Evolutionary conservation across 1,140 invertebrate genomes (phyloP), one percentile per base, ranked within the genome.

Genomic region (Drosophila rufa): DNA sequence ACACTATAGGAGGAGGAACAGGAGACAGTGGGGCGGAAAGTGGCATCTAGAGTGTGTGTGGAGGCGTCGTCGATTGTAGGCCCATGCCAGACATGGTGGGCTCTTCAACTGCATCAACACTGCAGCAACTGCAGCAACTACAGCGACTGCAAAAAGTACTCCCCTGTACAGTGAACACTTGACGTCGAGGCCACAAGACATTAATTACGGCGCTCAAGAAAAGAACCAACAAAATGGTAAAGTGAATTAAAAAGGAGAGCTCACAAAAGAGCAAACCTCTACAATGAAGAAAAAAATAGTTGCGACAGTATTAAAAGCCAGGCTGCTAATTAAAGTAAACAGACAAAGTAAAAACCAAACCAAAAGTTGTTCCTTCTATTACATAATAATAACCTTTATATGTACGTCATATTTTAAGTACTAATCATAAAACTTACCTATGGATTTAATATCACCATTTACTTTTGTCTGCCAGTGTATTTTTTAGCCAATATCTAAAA

Each of bases 151-250:
- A 73, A 71, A 38, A 59, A 58, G 69, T 73, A 62, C 64, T 70
- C 40, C 45, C 68, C 68, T 30, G 68, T 74, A 74, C 70, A 74
- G 70, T 74, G 70, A 74, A 60, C 70, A 74, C 70, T 74, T 73
- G 67, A 74, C 46, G 67, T 38, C 56, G 70, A 38, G 45, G 68
- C 56, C 48, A 56, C 48, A 68, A 70, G 67, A 70, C 64, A 56
- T 70, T 70, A 70, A 70, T 68, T 70, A 68, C 48, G 68, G 40
- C 40, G 67, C 64, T 68, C 45, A 51, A 70, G 67, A 70, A 68
- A 68, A 70, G n/a, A 70, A 56, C 64, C 67, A 70, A 55, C 67
- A 70, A 70, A 42, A 70, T 40, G 67, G 15, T 8, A 30, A 67
- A 67, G 60, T 64, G 27, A 45, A 66, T 66, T 45, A 45, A 19